phyloP scores from a whole-genome alignment of 2,888 invertebrate genomes.

The Odontomyia ornata region DNA sequence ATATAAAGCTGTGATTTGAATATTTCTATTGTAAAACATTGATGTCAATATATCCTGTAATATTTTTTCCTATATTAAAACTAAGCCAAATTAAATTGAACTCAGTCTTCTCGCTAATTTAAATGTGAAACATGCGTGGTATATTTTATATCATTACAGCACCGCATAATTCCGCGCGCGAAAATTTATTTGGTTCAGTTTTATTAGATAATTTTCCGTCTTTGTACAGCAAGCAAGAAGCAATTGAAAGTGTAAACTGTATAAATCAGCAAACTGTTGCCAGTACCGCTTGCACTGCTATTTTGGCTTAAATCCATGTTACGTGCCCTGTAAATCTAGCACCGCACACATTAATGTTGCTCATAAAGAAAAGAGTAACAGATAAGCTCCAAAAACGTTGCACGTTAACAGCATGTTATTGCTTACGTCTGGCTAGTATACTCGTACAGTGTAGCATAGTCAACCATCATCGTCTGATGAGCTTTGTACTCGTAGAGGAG shows the following conservation, averaged over 20 bases:
- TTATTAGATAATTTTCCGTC: background rate
- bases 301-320: background rate
- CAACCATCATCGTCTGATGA: constrained; percentile 2
- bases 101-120: too few species aligned
- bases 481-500: constrained; percentile 14
- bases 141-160: too few species aligned
- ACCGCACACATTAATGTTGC: background rate
- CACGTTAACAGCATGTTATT: background rate
- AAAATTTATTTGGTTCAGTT: background rate
- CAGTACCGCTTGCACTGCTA: background rate
- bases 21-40: too few species aligned
- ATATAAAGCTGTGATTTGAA: too few species aligned
- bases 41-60: too few species aligned
- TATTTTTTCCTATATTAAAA: too few species aligned
- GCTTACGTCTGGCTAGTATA: background rate
- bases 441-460: background rate
- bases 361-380: background rate
- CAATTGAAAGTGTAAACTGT: constrained; percentile 28
- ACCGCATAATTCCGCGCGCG: too few species aligned
- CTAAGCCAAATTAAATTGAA: too few species aligned
- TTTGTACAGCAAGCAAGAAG: background rate
- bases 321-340: constrained; percentile 6
- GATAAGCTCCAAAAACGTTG: constrained; percentile 5
- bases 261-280: constrained; percentile 18
- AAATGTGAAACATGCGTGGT: too few species aligned